Evolutionary conservation across 2,797 vertebrate species (phyloP).

Genomic region (Danio tinwini): DNA sequence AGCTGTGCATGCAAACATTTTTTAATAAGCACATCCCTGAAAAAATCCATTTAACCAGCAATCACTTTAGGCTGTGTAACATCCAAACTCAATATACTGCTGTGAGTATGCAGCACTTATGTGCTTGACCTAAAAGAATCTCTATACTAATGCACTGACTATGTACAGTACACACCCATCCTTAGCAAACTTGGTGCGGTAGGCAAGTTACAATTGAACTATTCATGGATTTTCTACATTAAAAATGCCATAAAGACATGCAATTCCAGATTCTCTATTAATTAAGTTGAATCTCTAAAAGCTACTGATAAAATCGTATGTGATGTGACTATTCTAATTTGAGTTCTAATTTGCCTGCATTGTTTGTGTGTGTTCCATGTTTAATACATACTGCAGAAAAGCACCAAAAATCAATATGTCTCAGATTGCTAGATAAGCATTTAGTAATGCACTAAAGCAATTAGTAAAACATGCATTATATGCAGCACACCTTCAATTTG

Average conservation of each 20-base stretch:
- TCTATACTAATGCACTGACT: conserved; percentile 31
- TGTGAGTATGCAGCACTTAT: conserved; percentile 16
- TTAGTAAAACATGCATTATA: conserved; percentile 8
- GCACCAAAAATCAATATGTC: conserved; percentile 57
- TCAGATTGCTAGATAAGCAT: conserved; percentile 35
- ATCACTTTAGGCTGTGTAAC: conserved; percentile 13
- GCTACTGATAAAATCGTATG: background rate
- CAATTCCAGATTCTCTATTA: background rate
- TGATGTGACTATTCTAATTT: conserved; percentile 14
- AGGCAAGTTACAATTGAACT: background rate
- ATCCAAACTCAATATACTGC: conserved; percentile 7
- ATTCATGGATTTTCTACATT: background rate
- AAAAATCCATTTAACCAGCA: conserved; percentile 23
- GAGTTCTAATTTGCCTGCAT: background rate
- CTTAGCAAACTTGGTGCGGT: background rate
- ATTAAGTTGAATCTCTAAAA: background rate
- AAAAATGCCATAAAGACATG: background rate
- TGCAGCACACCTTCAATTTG: conserved; percentile 11
- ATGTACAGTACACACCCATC: conserved; percentile 12
- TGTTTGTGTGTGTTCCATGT: conserved; percentile 43
- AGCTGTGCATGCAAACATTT: conserved; percentile 14
- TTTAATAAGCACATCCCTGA: conserved; percentile 7
- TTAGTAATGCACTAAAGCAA: background rate
- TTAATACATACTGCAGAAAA: conserved; percentile 57
- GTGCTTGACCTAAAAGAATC: background rate